phyloP scores from a whole-genome alignment of 2,797 vertebrate genomes.

The Crypturellus tataupa region DNA sequence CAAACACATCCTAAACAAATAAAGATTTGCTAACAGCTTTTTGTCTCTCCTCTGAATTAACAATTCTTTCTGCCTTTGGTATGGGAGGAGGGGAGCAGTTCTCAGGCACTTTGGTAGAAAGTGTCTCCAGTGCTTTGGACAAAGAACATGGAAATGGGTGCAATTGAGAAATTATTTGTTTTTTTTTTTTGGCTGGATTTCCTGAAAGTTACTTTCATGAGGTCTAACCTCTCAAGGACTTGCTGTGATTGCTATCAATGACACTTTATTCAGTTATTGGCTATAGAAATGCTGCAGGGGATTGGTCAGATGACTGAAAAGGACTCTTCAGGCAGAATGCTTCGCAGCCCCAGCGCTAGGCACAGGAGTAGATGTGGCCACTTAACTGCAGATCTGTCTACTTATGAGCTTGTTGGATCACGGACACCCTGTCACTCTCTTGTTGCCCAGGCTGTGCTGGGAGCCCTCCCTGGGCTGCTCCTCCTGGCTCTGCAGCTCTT shows the following conservation, averaged over 20 bases:
- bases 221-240: background rate
- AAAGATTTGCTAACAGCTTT: conserved; percentile 62
- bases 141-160: background rate
- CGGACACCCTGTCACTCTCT: background rate
- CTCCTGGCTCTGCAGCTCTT: background rate
- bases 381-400: rapidly evolving
- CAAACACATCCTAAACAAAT: conserved; percentile 66
- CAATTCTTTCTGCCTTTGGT: conserved; percentile 26
- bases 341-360: background rate
- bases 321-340: background rate
- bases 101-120: background rate
- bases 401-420: background rate
- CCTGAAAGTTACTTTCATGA: background rate
- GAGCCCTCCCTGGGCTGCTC: background rate
- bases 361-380: background rate
- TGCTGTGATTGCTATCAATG: background rate
- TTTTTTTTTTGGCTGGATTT: background rate
- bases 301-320: background rate
- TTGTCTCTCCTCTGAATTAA: conserved; percentile 57
- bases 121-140: background rate
- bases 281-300: background rate
- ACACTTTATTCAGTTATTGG: background rate
- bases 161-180: background rate
- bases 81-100: background rate
- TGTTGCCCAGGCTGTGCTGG: background rate